Conservation (phyloP, 1,140 invertebrate species). For the Hypothenemus hampei region DNA sequence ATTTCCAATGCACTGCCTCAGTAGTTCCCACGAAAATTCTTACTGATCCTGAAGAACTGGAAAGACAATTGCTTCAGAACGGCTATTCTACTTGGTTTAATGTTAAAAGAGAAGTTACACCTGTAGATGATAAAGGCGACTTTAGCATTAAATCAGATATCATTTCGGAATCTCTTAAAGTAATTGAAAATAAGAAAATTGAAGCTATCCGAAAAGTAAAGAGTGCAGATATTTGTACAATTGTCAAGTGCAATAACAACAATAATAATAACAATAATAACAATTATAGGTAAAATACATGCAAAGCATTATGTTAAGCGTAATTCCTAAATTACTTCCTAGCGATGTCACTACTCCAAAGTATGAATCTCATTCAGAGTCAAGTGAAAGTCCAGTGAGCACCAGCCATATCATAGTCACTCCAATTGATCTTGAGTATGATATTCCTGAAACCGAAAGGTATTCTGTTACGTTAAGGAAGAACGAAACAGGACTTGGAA, state of each 20-base stretch:
- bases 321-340: background rate
- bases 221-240: constrained; percentile 16
- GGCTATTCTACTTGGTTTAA: constrained; percentile 49
- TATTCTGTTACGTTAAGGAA: constrained; percentile 58
- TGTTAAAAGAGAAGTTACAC: constrained; percentile 29
- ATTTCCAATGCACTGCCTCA: constrained; percentile 59
- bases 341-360: constrained; percentile 14
- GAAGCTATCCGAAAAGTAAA: constrained; percentile 8
- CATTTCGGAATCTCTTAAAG: constrained; percentile 1
- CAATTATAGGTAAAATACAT: constrained; percentile 9
- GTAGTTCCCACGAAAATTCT: constrained; percentile 79
- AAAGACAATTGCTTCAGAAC: constrained; percentile 68
- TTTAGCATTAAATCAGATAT: constrained; percentile 11
- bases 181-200: constrained; percentile 4
- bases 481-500: constrained; percentile 62
- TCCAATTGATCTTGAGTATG: constrained; percentile 41
- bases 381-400: constrained; percentile 44
- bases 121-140: constrained; percentile 16
- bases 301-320: background rate
- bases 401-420: constrained; percentile 47
- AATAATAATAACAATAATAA: constrained; percentile 10
- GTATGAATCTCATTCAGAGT: constrained; percentile 10
- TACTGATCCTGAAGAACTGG: constrained; percentile 75
- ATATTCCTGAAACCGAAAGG: constrained; percentile 48
- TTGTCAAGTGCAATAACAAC: constrained; percentile 15